Base-by-base conservation (phyloP, 2,888 invertebrate species). In the Drosophila ezoana region DNA sequence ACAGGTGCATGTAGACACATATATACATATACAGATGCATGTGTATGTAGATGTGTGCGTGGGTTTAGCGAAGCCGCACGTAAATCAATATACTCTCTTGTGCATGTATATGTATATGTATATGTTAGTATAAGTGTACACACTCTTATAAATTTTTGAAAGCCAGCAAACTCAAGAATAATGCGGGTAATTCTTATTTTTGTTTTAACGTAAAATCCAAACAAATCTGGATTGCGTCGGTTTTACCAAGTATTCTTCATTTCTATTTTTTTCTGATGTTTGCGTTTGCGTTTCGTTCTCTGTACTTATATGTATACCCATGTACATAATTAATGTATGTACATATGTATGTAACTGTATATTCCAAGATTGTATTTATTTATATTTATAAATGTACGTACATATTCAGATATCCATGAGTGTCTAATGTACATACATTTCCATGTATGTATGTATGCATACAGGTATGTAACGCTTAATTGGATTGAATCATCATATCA, bases 181-280 rank as follows among this genome's bases (percentile, higher is more conserved):
- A 20, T 14, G 23, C 43, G 62, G 43, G 56, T 44, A 23, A 61
- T 61, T 75, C 75, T 71, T 59, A 56, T 66, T 67, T 71, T 76
- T 43, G 52, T 52, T 66, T 56, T 33, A 56, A 40, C 38, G 41
- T 43, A 32, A 20, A 52, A 81, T 76, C 79, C 78, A 68, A 72
- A 68, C 38, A 62, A 73, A 80, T 76, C 79, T 78, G 73, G 81
- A 81, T 76, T 78, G 58, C 45, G 72, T 59, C 67, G 59, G 81
- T 70, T 65, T 32, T 32, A 68, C 59, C 77, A 56, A 74, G 52
- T 54, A 68, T 72, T 40, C 28, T 28, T 54, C 43, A 35, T 58
- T 54, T 49, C 52, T 64, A 63, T 68, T 44, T 54, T 52, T 62
- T 64, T 65, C 67, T 44, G 51, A 79, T 76, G 52, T 48, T 59